These are phyloP conservation scores for Drosophila suzukii DNA, from an alignment of 1,140 invertebrate species.

Conservation along the genomic window DNA sequence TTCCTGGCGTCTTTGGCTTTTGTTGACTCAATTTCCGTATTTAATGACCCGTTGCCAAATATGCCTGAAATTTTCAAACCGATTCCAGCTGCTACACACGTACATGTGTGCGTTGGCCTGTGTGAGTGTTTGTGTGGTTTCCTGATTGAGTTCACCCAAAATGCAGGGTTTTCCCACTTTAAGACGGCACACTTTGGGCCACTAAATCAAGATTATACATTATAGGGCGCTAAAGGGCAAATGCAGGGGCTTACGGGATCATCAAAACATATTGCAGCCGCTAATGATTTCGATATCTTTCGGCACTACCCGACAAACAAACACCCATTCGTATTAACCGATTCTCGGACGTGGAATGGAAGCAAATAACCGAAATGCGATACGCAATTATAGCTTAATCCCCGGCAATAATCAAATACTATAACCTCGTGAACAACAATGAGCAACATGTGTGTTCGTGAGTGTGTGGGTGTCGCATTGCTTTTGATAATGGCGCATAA, in stretches of 20 bases:
- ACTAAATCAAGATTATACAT: constrained; percentile 25
- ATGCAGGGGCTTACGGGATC: constrained; percentile 43
- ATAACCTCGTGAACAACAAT: constrained; percentile 57
- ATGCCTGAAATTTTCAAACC: constrained; percentile 73
- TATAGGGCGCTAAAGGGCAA: constrained; percentile 16
- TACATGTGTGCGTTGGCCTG: neutral
- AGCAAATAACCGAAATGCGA: constrained; percentile 75
- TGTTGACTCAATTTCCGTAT: constrained; percentile 84
- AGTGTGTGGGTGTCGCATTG: constrained; percentile 63
- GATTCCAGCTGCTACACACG: constrained; percentile 41
- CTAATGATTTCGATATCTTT: constrained; percentile 30
- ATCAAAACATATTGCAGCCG: constrained; percentile 54
- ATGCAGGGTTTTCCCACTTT: constrained; percentile 16
- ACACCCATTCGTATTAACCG: constrained; percentile 17
- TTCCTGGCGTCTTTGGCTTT: constrained; percentile 73
- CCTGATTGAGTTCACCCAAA: constrained; percentile 45
- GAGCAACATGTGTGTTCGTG: constrained; percentile 45
- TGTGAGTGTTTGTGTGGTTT: constrained; percentile 37
- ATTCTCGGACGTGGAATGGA: constrained; percentile 57
- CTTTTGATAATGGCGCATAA: constrained; percentile 77
- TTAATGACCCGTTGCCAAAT: constrained; percentile 82
- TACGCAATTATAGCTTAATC: constrained; percentile 81
- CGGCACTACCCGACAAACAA: neutral
- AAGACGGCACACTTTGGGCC: constrained; percentile 7
- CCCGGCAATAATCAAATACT: constrained; percentile 70